A percentile compares a stretch with the other conserved stretches of the same genome.
phyloP scores from a whole-genome alignment of 1,140 invertebrate species.

The Orchestia grillus region DNA sequence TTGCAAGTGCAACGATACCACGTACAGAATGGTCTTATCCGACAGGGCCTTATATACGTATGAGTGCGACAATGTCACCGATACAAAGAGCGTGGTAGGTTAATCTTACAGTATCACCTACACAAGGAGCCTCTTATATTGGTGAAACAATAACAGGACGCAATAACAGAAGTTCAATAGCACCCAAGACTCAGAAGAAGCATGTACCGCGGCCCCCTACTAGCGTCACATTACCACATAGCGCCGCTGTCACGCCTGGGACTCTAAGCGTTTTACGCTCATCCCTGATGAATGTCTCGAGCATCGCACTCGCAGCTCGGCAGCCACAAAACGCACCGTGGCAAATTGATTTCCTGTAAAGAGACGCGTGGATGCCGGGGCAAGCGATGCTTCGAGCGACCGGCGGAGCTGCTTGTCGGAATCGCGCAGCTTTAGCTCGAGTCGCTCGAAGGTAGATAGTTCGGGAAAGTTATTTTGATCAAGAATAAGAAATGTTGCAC shows the following conservation, averaged over 20 bases:
- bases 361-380: neutral
- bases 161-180: neutral
- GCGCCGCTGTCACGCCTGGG: neutral
- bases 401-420: neutral
- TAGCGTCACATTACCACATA: neutral
- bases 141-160: neutral
- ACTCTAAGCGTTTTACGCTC: neutral
- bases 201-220: neutral
- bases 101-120: neutral
- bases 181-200: neutral
- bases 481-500: neutral
- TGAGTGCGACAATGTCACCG: neutral
- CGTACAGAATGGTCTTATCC: no score
- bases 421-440: neutral
- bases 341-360: slow-evolving; percentile 18
- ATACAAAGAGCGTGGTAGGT: neutral
- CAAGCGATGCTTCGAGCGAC: neutral
- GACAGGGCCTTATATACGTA: no score
- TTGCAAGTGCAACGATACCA: no score
- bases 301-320: neutral
- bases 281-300: neutral
- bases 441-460: neutral
- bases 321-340: slow-evolving; percentile 16
- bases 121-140: neutral
- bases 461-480: neutral